Base-by-base conservation (phyloP, 2,888 invertebrate species). In the Quadroppia sp. region DNA sequence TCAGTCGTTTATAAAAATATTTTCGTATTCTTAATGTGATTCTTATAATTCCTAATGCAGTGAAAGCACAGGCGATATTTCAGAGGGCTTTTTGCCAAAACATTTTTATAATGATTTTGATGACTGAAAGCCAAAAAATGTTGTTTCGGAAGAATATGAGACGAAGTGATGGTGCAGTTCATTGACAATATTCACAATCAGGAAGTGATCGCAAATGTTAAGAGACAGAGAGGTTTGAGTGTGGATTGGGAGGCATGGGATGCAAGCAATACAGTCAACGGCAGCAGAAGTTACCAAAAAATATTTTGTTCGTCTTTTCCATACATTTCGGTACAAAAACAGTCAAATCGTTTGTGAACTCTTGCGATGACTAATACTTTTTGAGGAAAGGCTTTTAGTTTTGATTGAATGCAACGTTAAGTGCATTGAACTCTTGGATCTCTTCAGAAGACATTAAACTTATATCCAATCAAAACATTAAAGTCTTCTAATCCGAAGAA, bases 161-260 rank as follows among this genome's bases (percentile, higher is more conserved):
- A 61, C 32, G n/a, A 61, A 32, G 32, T 32, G 61, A 61, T 61
- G 61, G 36, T 61, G n/a, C 13, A 61, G 61, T 61, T 61, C 61
- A 61, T 61, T 61, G 61, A 61, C 61, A 61, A 61, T n/a, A n/a
- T 61, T 61, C 61, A 61, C 61, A 61, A 61, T 36, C 61, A 61
- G 61, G 61, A 61, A 61, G 61, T 61, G 32, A 61, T 32, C 15
- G 17, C 20, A 32, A n/a, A 61, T n/a, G 32, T 25, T 20, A 61
- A 61, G 36, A n/a, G 13, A 59, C 23, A 15, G 6, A 15, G 30
- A 36, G 13, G n/a, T n/a, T 6, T 36, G 17, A 61, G 1, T 7
- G 61, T 13, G 23, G 6, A 17, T 7, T 30, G 25, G 28, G n/a
- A 61, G 32, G 11, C 32, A 36, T 17, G 30, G 36, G 28, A n/a